Percentiles rank a stretch among this genome's conserved stretches.
These are phyloP conservation scores for Triplophysa yarkandensis DNA, from an alignment of 2,797 vertebrate genomes.

Conservation along the genomic window DNA sequence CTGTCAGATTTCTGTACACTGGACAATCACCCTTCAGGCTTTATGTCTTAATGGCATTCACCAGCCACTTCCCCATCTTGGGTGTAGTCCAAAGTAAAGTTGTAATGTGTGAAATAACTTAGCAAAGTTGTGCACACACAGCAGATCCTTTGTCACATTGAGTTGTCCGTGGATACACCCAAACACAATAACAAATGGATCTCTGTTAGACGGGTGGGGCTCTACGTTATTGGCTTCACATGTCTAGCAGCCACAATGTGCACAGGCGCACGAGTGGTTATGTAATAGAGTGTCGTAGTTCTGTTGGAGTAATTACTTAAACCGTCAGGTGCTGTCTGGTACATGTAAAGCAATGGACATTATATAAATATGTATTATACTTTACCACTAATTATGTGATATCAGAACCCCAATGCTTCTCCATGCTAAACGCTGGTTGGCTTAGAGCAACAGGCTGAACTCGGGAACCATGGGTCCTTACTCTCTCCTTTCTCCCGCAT, in stretches of 20 bases:
- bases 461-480: neutral
- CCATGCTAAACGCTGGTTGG: conserved; percentile 1
- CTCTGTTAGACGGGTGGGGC: conserved; percentile 47
- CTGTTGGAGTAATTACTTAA: conserved; percentile 10
- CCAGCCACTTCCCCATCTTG: conserved; percentile 5
- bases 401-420: conserved; percentile 8
- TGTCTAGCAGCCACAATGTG: conserved; percentile 44
- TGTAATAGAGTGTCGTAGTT: conserved; percentile 41
- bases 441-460: neutral
- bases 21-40: neutral
- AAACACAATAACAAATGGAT: conserved; percentile 50
- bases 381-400: conserved; percentile 8
- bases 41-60: conserved; percentile 4
- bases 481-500: conserved; percentile 30
- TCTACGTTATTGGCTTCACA: conserved; percentile 32
- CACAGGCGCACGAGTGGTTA: conserved; percentile 31
- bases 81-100: neutral
- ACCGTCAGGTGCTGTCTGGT: neutral
- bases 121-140: conserved; percentile 2
- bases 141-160: conserved; percentile 13
- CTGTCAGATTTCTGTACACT: neutral
- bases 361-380: conserved; percentile 20
- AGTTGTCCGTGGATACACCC: conserved; percentile 45
- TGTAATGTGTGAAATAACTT: neutral
- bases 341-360: conserved; percentile 1